Evolutionary conservation across 2,888 invertebrate genomes (phyloP), one percentile per base, ranked within the genome.

Genomic region (Subacronicta megacephala): DNA sequence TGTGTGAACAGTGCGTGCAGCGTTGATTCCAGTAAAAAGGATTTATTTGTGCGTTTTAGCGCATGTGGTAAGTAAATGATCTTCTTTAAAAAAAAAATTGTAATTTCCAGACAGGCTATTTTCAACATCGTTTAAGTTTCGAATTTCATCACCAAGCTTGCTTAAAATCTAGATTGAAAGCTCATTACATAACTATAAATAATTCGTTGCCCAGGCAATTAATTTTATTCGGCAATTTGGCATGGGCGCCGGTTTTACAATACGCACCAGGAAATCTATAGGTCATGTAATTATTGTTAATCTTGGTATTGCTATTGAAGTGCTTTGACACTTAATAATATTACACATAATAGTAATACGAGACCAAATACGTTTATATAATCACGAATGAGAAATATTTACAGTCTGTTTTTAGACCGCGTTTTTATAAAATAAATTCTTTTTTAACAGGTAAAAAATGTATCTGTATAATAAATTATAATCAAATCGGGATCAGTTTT

Each of bases 1-100:
- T 92, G 92, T 92, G 92, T 88, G 92, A 91, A 55, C 83, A 88
- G 88, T 92, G 92, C 74, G 81, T 87, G 45, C 90, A 90, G 67
- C 89, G 92, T 67, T 92, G 80, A 81, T 61, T 75, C 62, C 49
- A 62, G 62, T 69, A 57, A 72, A 60, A 71, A 67, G 79, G 85
- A 85, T 84, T 86, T 81, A 82, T 77, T 72, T 75, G 56, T 80
- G 81, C 82, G 80, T 76, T 72, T 53, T 53, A 40, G 55, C 83
- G 80, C 84, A 80, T 83, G 81, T 83, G 85, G 87, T 87, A 56
- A 84, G 87, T 85, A 52, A 17, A n/a, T n/a, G n/a, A n/a, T n/a
- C n/a, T n/a, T n/a, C n/a, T n/a, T n/a, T n/a, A n/a, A n/a, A n/a
- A n/a, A n/a, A n/a, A n/a, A n/a, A n/a, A n/a, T 56, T 51, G 36